phyloP scores from a whole-genome alignment of 2,797 vertebrate species.

The Pangasius larnaudii region DNA sequence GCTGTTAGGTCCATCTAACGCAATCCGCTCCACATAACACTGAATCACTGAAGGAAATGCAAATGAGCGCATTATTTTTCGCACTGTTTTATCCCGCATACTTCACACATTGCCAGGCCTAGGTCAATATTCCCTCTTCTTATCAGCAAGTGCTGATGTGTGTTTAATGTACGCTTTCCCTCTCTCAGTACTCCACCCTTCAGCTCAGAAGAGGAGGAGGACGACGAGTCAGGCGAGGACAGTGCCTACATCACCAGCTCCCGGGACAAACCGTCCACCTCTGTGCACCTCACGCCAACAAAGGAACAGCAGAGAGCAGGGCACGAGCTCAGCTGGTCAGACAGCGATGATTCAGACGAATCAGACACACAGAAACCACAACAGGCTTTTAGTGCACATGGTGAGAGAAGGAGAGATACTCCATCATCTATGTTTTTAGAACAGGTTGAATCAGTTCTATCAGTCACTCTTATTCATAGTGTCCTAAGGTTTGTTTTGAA shows the following conservation, averaged over 20 bases:
- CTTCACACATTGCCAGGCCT: background rate
- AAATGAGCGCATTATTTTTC: background rate
- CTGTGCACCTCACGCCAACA: conserved; percentile 19
- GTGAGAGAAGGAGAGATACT: conserved; percentile 33
- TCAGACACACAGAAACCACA: background rate
- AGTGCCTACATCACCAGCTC: conserved; percentile 38
- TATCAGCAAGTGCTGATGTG: conserved; percentile 29
- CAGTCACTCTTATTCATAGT: background rate
- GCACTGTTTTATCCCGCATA: background rate
- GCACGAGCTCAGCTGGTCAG: conserved; percentile 59
- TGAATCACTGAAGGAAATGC: background rate
- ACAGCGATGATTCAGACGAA: conserved; percentile 63
- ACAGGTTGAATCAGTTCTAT: background rate
- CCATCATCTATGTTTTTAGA: background rate
- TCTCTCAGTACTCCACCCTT: conserved; percentile 72
- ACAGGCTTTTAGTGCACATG: conserved; percentile 40
- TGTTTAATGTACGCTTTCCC: conserved; percentile 28
- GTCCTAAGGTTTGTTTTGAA: background rate
- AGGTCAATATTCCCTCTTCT: conserved; percentile 1
- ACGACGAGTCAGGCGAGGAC: conserved; percentile 52
- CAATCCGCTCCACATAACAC: background rate
- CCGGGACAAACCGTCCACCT: conserved; percentile 37
- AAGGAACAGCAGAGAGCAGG: conserved; percentile 33
- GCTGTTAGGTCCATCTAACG: background rate
- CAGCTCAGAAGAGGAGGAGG: conserved; percentile 68